Evolutionary conservation across 1,140 invertebrate species (phyloP).

Genomic region (Aleiodes sp.): DNA sequence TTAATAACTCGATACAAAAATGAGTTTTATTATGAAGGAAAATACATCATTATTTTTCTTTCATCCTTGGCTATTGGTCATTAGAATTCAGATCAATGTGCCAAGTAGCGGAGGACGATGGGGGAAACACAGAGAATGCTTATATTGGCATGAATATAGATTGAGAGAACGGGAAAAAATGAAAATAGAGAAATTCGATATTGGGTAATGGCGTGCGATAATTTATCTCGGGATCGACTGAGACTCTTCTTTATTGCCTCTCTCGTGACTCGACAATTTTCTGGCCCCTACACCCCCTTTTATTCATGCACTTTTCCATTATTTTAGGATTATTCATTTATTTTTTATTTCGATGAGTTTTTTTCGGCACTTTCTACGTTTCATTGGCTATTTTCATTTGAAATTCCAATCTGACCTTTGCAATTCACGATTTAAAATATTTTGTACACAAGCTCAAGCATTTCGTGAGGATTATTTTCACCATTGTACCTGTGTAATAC

Average conservation of each 20-base stretch:
- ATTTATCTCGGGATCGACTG: slow-evolving; percentile 12
- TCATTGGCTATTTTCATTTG: not conserved
- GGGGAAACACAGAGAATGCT: not conserved
- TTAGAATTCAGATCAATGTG: slow-evolving; percentile 23
- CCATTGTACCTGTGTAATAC: not conserved
- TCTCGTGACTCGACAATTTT: slow-evolving; percentile 16
- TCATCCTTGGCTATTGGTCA: slow-evolving; percentile 15
- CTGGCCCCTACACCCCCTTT: too few relatives aligned
- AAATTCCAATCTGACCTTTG: slow-evolving; percentile 12
- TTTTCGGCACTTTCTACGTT: slow-evolving; percentile 4
- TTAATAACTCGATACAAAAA: not conserved
- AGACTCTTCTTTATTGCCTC: slow-evolving; percentile 8
- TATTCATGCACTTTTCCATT: not conserved
- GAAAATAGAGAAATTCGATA: slow-evolving; percentile 22
- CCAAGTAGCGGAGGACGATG: not conserved
- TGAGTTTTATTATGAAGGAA: not conserved
- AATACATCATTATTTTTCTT: slow-evolving; percentile 4
- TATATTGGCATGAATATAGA: slow-evolving; percentile 12
- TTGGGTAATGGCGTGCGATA: slow-evolving; percentile 23
- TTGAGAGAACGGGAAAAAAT: not conserved
- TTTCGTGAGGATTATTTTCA: slow-evolving; percentile 18
- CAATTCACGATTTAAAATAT: not conserved
- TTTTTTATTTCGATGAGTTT: not conserved
- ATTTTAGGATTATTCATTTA: slow-evolving; percentile 1
- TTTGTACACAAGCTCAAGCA: not conserved